Conservation (phyloP, 2,888 invertebrate genomes). For the Microctonus hyperodae region DNA sequence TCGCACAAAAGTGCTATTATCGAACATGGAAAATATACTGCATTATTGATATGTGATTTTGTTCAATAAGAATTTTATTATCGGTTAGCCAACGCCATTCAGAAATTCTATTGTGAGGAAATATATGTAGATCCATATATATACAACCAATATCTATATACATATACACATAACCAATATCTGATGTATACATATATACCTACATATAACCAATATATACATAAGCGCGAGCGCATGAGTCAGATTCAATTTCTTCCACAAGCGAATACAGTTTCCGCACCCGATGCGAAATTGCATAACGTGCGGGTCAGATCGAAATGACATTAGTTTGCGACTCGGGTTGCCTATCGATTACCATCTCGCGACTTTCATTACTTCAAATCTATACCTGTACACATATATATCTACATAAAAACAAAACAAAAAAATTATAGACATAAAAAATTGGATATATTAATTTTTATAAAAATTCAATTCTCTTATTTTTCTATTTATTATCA, state of each 20-base stretch:
- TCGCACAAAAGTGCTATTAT: neutral
- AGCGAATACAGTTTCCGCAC: conserved; percentile 21
- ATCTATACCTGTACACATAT: neutral
- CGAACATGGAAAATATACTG: neutral
- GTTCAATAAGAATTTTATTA: conserved; percentile 28
- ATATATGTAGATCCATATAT: conserved; percentile 12
- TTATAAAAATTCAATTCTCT: too few species aligned
- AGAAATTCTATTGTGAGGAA: conserved; percentile 20
- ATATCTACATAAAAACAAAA: too few species aligned
- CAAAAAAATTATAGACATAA: too few species aligned
- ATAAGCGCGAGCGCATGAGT: conserved; percentile 8
- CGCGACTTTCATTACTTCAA: conserved; percentile 13
- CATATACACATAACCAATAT: neutral
- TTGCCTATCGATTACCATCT: conserved; percentile 31
- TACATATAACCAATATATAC: too few species aligned
- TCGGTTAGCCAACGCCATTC: conserved; percentile 20
- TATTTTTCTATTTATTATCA: too few species aligned
- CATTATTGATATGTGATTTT: conserved; percentile 26
- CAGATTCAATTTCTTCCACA: conserved; percentile 30
- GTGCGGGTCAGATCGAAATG: conserved; percentile 27
- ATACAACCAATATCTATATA: neutral
- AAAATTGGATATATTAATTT: too few species aligned
- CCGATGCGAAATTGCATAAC: conserved; percentile 31
- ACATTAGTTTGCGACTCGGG: conserved; percentile 25
- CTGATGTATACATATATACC: conserved; percentile 13